Evolutionary conservation across 2,113 vertebrate genomes (phyloP).

Genomic region (Ptyas mucosa): DNA sequence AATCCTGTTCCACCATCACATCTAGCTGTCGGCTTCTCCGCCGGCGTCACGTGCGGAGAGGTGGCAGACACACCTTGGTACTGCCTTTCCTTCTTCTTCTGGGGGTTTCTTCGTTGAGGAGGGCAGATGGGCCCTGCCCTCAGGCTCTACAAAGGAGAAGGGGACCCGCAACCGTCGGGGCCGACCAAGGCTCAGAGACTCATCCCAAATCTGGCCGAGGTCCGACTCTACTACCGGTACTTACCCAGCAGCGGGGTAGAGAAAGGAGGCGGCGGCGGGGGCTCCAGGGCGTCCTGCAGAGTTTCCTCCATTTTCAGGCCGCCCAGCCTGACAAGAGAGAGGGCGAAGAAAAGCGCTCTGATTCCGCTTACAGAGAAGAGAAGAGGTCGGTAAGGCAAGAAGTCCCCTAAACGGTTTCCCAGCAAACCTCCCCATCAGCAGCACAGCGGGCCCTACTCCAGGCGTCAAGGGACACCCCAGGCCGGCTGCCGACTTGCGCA

Average conservation of each 20-base stretch:
- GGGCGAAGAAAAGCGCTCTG: conserved; percentile 18
- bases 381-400: neutral
- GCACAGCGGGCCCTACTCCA: too few relatives aligned
- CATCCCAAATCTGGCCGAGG: neutral
- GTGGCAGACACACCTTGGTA: neutral
- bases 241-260: conserved; percentile 70
- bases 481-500: neutral
- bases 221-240: conserved; percentile 21
- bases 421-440: neutral
- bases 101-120: neutral
- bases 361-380: conserved; percentile 39
- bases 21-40: neutral
- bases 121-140: neutral
- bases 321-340: conserved; percentile 67
- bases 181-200: neutral
- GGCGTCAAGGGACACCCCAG: neutral
- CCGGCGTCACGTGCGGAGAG: too few relatives aligned
- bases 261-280: conserved; percentile 61
- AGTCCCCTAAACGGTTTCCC: neutral
- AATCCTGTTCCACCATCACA: neutral
- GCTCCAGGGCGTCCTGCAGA: conserved; percentile 67
- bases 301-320: conserved; percentile 75
- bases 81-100: neutral
- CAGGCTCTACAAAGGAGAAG: neutral
- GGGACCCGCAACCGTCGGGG: neutral